Evolutionary conservation across 2,113 vertebrate genomes (phyloP).

Genomic region (Lutjanus erythropterus): DNA sequence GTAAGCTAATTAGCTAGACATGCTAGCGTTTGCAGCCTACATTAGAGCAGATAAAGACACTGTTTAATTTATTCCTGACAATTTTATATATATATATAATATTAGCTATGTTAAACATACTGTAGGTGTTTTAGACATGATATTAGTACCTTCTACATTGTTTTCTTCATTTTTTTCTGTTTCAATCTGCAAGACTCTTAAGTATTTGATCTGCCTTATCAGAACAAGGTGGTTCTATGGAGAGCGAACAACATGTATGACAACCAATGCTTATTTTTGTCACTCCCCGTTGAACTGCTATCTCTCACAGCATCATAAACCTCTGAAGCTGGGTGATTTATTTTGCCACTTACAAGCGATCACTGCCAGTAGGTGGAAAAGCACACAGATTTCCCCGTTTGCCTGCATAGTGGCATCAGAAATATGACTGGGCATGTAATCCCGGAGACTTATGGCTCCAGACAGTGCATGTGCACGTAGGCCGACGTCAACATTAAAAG

Average conservation of each 20-base stretch:
- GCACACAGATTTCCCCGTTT: slow-evolving; percentile 42
- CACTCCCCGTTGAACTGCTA: slow-evolving; percentile 1
- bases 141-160: too few relatives aligned
- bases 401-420: slow-evolving; percentile 20
- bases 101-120: too few relatives aligned
- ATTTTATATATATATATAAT: too few relatives aligned
- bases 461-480: slow-evolving; percentile 12
- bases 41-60: background rate
- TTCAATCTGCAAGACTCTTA: background rate
- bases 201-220: background rate
- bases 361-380: slow-evolving; percentile 32
- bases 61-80: background rate
- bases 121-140: too few relatives aligned
- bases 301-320: slow-evolving; percentile 35
- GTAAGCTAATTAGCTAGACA: background rate
- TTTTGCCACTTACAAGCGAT: slow-evolving; percentile 47
- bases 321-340: slow-evolving; percentile 48
- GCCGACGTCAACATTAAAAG: slow-evolving; percentile 26
- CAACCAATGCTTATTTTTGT: slow-evolving; percentile 18
- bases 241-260: background rate
- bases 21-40: background rate
- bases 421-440: slow-evolving; percentile 49
- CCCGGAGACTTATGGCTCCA: slow-evolving; percentile 22
- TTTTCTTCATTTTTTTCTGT: background rate
- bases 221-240: background rate